Evolutionary conservation across 2,113 vertebrate species (phyloP).

Genomic region (Morone chrysops): DNA sequence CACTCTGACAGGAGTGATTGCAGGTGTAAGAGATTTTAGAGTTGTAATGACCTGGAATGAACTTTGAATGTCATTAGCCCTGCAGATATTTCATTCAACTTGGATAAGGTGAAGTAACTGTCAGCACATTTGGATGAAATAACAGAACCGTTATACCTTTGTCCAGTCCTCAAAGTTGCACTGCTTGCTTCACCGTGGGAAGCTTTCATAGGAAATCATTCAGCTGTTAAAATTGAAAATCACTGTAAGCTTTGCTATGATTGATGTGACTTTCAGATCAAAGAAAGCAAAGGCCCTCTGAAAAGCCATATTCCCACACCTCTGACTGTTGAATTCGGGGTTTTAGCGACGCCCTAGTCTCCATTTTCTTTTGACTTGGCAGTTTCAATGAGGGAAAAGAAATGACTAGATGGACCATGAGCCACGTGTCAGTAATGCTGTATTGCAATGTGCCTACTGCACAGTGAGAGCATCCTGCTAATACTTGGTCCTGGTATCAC

Average conservation of each 20-base stretch:
- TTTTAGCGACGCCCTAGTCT: slow-evolving; percentile 50
- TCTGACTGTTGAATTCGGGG: slow-evolving; percentile 68
- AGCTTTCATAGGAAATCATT: slow-evolving; percentile 49
- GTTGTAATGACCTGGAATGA: slow-evolving; percentile 30
- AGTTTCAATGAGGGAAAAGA: slow-evolving; percentile 49
- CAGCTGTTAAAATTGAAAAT: slow-evolving; percentile 37
- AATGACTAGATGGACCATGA: slow-evolving; percentile 23
- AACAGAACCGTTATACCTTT: slow-evolving; percentile 46
- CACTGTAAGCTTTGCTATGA: slow-evolving; percentile 52
- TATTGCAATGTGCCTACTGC: slow-evolving; percentile 34
- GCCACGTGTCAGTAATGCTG: slow-evolving; percentile 26
- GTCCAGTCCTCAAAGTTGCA: slow-evolving; percentile 50
- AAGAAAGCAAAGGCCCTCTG: slow-evolving; percentile 57
- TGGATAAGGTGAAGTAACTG: slow-evolving; percentile 37
- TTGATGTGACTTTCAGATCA: slow-evolving; percentile 53
- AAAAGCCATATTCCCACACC: slow-evolving; percentile 78
- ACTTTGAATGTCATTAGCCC: slow-evolving; percentile 54
- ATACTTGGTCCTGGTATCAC: slow-evolving; percentile 44
- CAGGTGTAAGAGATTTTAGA: slow-evolving; percentile 28
- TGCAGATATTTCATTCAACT: slow-evolving; percentile 45
- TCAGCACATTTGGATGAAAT: slow-evolving; percentile 45
- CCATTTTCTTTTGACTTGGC: slow-evolving; percentile 51
- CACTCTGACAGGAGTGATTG: slow-evolving; percentile 16
- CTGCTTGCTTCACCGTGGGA: slow-evolving; percentile 49
- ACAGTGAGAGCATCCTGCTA: slow-evolving; percentile 31